Percentiles rank a stretch among this genome's conserved stretches.
phyloP scores from a whole-genome alignment of 2,888 invertebrate genomes.

The Sinopyrophorus schimmeli region DNA sequence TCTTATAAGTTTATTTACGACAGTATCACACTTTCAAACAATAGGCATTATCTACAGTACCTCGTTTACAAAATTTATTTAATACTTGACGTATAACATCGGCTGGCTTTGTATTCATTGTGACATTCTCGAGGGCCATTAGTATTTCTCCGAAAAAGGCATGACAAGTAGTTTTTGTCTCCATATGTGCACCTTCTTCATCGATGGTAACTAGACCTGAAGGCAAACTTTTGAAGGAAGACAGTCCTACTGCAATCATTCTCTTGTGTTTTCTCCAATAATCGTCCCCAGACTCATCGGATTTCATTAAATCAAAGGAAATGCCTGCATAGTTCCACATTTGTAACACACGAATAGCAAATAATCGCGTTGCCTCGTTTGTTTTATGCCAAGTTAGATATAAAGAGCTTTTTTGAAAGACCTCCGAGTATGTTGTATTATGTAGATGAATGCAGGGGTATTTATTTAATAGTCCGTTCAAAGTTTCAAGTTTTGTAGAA shows the following conservation, averaged over 20 bases:
- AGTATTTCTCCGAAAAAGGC: constrained; percentile 54
- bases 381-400: constrained; percentile 57
- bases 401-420: constrained; percentile 59
- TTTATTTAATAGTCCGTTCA: constrained; percentile 47
- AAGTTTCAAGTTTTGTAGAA: constrained; percentile 6
- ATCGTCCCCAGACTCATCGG: background rate
- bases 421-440: constrained; percentile 52
- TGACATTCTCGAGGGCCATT: constrained; percentile 41
- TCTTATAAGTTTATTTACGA: too few species aligned
- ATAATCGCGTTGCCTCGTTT: constrained; percentile 54
- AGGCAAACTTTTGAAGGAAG: constrained; percentile 42
- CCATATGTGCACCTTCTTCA: constrained; percentile 52
- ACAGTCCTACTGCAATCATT: constrained; percentile 34
- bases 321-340: constrained; percentile 63
- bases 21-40: constrained; percentile 38
- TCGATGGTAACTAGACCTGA: constrained; percentile 49
- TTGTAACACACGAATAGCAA: constrained; percentile 59
- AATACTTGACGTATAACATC: constrained; percentile 43
- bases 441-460: constrained; percentile 57
- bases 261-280: constrained; percentile 7
- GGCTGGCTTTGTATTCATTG: constrained; percentile 35
- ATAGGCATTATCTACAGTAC: constrained; percentile 44
- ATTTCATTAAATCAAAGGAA: constrained; percentile 44
- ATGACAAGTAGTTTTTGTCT: constrained; percentile 53
- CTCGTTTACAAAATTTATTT: constrained; percentile 46